Percentiles rank a stretch among this genome's conserved stretches.
Evolutionary conservation across 2,888 invertebrate genomes (phyloP).

Genomic region (Anaspis maculata): DNA sequence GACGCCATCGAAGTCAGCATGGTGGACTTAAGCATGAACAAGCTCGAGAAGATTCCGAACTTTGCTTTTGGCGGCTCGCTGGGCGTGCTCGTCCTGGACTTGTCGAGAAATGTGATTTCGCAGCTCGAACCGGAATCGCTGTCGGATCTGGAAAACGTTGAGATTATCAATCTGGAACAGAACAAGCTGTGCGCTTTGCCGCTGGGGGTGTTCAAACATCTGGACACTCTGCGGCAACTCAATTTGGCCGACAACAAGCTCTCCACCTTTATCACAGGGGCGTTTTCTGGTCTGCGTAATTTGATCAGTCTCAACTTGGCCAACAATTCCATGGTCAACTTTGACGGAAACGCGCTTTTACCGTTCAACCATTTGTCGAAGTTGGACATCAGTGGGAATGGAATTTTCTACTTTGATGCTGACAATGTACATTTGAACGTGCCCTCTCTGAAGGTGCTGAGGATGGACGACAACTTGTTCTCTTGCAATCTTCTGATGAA

Average conservation of each 20-base stretch:
- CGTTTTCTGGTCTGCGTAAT: conserved; percentile 32
- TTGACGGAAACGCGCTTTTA: conserved; percentile 28
- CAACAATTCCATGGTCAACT: conserved; percentile 26
- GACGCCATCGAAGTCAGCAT: conserved; percentile 27
- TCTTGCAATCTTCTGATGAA: conserved; percentile 28
- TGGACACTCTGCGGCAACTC: conserved; percentile 25
- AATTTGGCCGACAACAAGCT: conserved; percentile 33
- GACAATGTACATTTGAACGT: conserved; percentile 25
- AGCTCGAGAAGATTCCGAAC: conserved; percentile 23
- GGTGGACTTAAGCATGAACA: conserved; percentile 28
- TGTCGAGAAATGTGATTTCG: conserved; percentile 31
- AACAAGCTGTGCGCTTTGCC: conserved; percentile 33
- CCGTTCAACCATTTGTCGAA: conserved; percentile 25
- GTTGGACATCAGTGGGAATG: conserved; percentile 34
- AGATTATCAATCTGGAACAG: conserved; percentile 29
- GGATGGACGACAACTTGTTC: conserved; percentile 35
- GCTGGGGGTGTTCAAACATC: conserved; percentile 30
- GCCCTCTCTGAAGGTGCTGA: conserved; percentile 27
- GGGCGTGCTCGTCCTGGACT: conserved; percentile 28
- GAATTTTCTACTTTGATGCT: conserved; percentile 31
- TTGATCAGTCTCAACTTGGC: conserved; percentile 29
- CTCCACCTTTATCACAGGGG: conserved; percentile 25
- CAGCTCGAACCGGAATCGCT: conserved; percentile 28
- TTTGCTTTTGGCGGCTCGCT: conserved; percentile 28
- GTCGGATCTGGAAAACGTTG: conserved; percentile 25